Percentiles rank a stretch among this genome's conserved stretches.
phyloP scores from a whole-genome alignment of 2,888 invertebrate genomes.

The Drosophila suboccidentalis region DNA sequence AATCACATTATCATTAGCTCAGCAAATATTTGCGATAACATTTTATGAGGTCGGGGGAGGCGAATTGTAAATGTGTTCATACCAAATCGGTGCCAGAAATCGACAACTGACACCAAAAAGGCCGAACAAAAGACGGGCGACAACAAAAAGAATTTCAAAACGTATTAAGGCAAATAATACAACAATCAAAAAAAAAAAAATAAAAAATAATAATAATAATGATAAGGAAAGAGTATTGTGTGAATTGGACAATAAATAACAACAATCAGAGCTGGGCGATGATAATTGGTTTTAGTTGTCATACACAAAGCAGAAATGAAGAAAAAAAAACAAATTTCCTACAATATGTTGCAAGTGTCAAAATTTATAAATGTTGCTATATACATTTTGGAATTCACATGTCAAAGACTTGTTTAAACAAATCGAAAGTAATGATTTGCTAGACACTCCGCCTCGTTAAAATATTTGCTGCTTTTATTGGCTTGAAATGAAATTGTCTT shows the following conservation, averaged over 20 bases:
- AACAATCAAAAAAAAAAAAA: constrained; percentile 31
- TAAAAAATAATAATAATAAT: constrained; percentile 39
- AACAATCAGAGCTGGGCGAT: constrained; percentile 28
- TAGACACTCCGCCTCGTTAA: constrained; percentile 4
- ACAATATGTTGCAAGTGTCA: constrained; percentile 18
- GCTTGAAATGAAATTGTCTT: constrained; percentile 36
- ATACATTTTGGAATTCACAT: constrained; percentile 32
- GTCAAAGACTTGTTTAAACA: constrained; percentile 6
- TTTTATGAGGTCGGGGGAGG: constrained; percentile 25
- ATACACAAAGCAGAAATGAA: constrained; percentile 14
- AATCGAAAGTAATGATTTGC: constrained; percentile 30
- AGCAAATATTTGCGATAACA: constrained; percentile 63
- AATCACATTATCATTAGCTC: constrained; percentile 52
- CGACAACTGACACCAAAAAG: constrained; percentile 36
- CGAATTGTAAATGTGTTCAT: constrained; percentile 30
- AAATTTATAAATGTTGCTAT: constrained; percentile 9
- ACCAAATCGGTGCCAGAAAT: constrained; percentile 34
- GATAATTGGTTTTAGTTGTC: constrained; percentile 47
- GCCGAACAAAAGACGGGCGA: constrained; percentile 34
- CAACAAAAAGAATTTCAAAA: constrained; percentile 46
- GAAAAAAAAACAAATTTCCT: constrained; percentile 16
- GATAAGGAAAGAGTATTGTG: constrained; percentile 49
- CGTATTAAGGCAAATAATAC: constrained; percentile 31
- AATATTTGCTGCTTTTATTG: constrained; percentile 24
- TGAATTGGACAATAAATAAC: constrained; percentile 46